Conservation (phyloP, 1,140 invertebrate genomes). For the Cydia strobilella region DNA sequence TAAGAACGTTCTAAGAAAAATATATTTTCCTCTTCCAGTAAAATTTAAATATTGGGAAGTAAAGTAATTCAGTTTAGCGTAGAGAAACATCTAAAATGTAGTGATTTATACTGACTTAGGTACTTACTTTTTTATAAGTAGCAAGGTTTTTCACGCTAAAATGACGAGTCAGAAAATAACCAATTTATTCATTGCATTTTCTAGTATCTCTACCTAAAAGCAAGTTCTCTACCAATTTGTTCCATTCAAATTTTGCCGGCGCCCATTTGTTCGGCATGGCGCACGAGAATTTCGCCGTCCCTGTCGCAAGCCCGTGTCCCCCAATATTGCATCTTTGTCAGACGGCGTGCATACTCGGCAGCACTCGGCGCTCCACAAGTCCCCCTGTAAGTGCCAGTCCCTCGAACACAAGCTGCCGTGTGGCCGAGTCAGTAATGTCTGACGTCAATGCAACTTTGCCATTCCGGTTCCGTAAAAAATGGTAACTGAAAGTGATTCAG, state of each 20-base stretch:
- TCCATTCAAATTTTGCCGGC: slow-evolving; percentile 19
- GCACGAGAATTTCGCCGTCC: neutral
- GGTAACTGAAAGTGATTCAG: slow-evolving; percentile 69
- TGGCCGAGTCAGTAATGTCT: slow-evolving; percentile 46
- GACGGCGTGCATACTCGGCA: neutral
- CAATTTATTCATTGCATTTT: neutral
- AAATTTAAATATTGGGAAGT: neutral
- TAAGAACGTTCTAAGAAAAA: neutral
- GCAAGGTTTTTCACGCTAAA: neutral
- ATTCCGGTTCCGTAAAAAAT: slow-evolving; percentile 71
- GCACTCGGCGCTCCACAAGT: slow-evolving; percentile 26
- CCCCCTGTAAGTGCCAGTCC: slow-evolving; percentile 17
- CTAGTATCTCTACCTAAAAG: neutral
- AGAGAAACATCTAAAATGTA: neutral
- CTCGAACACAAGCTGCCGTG: slow-evolving; percentile 44
- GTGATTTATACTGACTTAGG: neutral
- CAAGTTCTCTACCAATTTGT: neutral
- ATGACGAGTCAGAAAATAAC: neutral
- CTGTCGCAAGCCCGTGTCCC: neutral
- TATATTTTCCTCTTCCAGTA: neutral
- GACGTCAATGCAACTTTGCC: slow-evolving; percentile 55
- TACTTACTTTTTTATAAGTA: neutral
- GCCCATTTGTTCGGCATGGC: neutral
- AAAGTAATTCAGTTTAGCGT: neutral
- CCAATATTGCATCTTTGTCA: neutral